These are phyloP conservation scores for Choloepus hoffmanni DNA, from an alignment of 2,113 vertebrate genomes.

Conservation along the genomic window DNA sequence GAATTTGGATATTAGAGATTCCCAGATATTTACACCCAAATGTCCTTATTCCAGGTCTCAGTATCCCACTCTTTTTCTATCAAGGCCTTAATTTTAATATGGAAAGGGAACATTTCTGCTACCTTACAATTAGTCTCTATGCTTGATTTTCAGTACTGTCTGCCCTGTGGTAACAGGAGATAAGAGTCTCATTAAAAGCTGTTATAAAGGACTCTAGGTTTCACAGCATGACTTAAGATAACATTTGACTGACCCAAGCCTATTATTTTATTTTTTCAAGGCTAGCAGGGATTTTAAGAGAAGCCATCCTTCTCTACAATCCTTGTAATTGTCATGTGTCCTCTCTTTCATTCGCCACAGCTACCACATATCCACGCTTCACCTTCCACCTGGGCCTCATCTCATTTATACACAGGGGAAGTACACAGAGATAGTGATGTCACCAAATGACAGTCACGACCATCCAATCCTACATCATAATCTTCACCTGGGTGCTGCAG, in stretches of 20 bases:
- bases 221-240: neutral
- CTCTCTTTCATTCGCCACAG: neutral
- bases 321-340: neutral
- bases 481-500: neutral
- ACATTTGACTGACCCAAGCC: neutral
- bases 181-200: neutral
- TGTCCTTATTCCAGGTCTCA: neutral
- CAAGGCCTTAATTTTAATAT: neutral
- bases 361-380: fast-evolving
- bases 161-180: neutral
- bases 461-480: neutral
- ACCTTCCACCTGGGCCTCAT: neutral
- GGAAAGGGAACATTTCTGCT: neutral
- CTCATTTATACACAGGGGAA: neutral
- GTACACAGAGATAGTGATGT: neutral
- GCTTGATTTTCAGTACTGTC: neutral
- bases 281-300: neutral
- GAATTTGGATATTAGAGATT: neutral
- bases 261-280: neutral
- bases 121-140: neutral
- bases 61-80: neutral
- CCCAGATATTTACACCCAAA: too few species aligned
- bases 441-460: neutral
- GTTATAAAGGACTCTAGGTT: neutral
- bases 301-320: neutral